Evolutionary conservation across 2,797 vertebrate species (phyloP).

Genomic region (Sibirionetta formosa): DNA sequence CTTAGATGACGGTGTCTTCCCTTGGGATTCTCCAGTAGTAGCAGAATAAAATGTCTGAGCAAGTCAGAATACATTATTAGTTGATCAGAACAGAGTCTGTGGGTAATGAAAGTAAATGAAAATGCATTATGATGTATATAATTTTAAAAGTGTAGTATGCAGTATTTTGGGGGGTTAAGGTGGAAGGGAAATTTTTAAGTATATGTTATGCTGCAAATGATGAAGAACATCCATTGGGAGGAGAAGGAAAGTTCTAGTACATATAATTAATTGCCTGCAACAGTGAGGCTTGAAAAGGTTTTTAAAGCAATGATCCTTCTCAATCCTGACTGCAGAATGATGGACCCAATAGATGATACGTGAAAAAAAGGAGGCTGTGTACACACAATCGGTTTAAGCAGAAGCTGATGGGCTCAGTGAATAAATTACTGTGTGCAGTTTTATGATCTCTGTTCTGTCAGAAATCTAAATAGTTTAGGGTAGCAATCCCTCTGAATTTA

Average conservation of each 20-base stretch:
- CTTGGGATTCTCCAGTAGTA: not conserved
- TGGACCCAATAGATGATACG: rapidly evolving
- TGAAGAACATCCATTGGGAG: not conserved
- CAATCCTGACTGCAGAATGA: not conserved
- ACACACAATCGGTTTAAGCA: not conserved
- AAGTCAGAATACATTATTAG: not conserved
- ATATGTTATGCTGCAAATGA: not conserved
- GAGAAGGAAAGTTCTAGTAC: not conserved
- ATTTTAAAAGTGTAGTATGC: not conserved
- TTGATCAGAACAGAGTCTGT: not conserved
- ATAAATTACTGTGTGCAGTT: not conserved
- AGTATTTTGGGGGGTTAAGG: not conserved
- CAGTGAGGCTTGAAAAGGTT: not conserved
- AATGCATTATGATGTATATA: not conserved
- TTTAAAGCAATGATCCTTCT: not conserved
- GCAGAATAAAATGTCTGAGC: not conserved
- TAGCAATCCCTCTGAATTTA: not conserved
- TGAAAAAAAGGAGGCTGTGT: not conserved
- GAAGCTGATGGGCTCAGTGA: not conserved
- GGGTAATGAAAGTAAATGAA: not conserved
- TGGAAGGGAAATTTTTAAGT: not conserved
- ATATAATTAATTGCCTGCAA: not conserved
- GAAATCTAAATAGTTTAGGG: not conserved
- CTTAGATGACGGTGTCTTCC: not conserved
- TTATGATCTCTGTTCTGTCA: not conserved